These are phyloP conservation scores for Drosophila parvula DNA, from an alignment of 1,140 invertebrate genomes.

Conservation along the genomic window DNA sequence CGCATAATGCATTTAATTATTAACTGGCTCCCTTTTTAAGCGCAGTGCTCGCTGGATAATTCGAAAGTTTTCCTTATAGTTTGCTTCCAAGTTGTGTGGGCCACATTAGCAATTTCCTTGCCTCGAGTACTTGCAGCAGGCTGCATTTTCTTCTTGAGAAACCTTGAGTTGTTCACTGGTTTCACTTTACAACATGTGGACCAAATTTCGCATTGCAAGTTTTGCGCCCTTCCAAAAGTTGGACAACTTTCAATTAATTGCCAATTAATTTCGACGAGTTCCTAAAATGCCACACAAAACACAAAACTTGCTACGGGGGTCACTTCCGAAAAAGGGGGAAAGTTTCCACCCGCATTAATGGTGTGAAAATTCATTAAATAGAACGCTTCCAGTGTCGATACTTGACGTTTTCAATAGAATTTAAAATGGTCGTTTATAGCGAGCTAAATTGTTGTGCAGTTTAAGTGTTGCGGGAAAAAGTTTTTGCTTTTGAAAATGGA, in stretches of 20 bases:
- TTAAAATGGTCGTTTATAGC: constrained; percentile 1
- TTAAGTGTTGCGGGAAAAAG: neutral
- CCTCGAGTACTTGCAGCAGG: constrained; percentile 13
- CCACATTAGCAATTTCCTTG: constrained; percentile 74
- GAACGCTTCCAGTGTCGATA: constrained; percentile 14
- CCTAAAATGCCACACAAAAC: constrained; percentile 17
- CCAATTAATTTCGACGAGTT: constrained; percentile 65
- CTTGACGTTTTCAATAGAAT: constrained; percentile 9
- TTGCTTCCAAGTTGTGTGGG: constrained; percentile 45
- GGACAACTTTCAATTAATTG: constrained; percentile 72
- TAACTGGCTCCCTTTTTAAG: constrained; percentile 30
- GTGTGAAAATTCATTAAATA: constrained; percentile 37
- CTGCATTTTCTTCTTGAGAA: neutral
- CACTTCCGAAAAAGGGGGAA: neutral
- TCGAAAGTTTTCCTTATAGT: constrained; percentile 38
- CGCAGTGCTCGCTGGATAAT: constrained; percentile 21
- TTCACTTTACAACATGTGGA: constrained; percentile 11
- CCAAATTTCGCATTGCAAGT: constrained; percentile 39
- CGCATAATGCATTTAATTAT: constrained; percentile 74
- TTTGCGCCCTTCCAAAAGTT: constrained; percentile 39
- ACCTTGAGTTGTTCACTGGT: constrained; percentile 23
- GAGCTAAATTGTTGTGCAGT: neutral
- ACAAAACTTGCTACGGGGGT: too few species aligned
- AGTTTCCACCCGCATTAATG: constrained; percentile 12
- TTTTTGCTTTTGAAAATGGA: neutral